phyloP scores from a whole-genome alignment of 1,140 invertebrate genomes.

The Scaptomyza graminum region DNA sequence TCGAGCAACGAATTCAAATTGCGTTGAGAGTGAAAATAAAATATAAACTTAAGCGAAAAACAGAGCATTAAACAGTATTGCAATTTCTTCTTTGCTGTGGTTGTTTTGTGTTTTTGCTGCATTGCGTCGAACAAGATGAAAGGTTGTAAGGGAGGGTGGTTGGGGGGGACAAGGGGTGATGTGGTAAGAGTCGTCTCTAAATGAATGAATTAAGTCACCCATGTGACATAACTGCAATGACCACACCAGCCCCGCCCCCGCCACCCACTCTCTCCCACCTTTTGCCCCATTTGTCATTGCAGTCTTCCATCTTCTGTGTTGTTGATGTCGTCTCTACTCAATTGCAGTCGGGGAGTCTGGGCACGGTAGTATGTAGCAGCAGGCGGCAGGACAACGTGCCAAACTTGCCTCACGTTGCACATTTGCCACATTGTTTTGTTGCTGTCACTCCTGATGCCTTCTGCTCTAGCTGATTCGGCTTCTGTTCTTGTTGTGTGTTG shows the following conservation, averaged over 20 bases:
- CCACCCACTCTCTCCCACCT: neutral
- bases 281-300: too few relatives aligned
- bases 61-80: neutral
- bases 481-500: conserved; percentile 18
- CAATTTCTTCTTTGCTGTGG: neutral
- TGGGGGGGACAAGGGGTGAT: neutral
- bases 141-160: conserved; percentile 4
- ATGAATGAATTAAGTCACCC: conserved; percentile 81
- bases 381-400: conserved; percentile 30
- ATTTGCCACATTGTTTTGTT: conserved; percentile 78
- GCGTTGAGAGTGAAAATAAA: too few relatives aligned
- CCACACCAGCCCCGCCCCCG: too few relatives aligned
- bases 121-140: conserved; percentile 72
- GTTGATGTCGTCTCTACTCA: conserved; percentile 2
- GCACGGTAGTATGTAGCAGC: too few relatives aligned
- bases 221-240: conserved; percentile 80
- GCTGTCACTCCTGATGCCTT: conserved; percentile 53
- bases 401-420: conserved; percentile 57
- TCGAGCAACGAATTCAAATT: too few relatives aligned
- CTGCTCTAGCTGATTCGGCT: conserved; percentile 39
- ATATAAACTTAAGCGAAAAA: neutral
- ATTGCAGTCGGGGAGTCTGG: neutral
- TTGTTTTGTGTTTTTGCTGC: conserved; percentile 42
- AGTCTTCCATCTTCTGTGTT: conserved; percentile 2
- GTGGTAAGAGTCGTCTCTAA: conserved; percentile 74